Conservation (phyloP, 2,888 invertebrate species). For the Cataglyphis livida region DNA sequence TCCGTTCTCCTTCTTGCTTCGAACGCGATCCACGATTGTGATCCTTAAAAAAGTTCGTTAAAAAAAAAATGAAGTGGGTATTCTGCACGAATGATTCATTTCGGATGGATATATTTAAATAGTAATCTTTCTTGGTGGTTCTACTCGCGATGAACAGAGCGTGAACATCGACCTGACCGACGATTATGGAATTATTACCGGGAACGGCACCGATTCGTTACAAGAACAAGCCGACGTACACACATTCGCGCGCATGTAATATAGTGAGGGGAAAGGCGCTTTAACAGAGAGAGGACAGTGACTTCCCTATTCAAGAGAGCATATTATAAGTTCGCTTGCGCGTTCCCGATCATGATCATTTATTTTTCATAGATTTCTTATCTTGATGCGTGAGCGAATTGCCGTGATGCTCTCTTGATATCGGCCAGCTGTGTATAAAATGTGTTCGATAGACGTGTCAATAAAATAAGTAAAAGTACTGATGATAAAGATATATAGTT, state of each 20-base stretch:
- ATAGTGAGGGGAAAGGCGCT: conserved; percentile 44
- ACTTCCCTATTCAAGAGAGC: conserved; percentile 24
- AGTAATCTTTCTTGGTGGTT: conserved; percentile 64
- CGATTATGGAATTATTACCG: conserved; percentile 68
- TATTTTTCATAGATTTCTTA: conserved; percentile 45
- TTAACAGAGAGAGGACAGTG: conserved; percentile 20
- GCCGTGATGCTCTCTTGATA: conserved; percentile 31
- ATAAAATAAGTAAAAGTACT: conserved; percentile 28
- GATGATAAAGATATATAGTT: conserved; percentile 6
- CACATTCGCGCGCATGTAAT: neutral
- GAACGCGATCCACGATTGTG: conserved; percentile 11
- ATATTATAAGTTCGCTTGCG: conserved; percentile 30
- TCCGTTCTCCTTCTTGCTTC: neutral
- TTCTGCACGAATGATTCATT: neutral
- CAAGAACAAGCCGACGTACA: conserved; percentile 1
- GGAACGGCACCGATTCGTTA: conserved; percentile 49
- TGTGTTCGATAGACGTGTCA: neutral
- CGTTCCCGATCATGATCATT: conserved; percentile 42
- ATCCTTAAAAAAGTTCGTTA: conserved; percentile 3
- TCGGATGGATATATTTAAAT: conserved; percentile 53
- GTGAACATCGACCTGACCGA: conserved; percentile 75
- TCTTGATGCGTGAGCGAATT: conserved; percentile 33
- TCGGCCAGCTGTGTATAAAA: conserved; percentile 10
- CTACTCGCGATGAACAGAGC: conserved; percentile 74
- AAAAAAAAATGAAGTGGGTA: conserved; percentile 10